phyloP scores from a whole-genome alignment of 1,140 invertebrate species.

The Drosophila tani region DNA sequence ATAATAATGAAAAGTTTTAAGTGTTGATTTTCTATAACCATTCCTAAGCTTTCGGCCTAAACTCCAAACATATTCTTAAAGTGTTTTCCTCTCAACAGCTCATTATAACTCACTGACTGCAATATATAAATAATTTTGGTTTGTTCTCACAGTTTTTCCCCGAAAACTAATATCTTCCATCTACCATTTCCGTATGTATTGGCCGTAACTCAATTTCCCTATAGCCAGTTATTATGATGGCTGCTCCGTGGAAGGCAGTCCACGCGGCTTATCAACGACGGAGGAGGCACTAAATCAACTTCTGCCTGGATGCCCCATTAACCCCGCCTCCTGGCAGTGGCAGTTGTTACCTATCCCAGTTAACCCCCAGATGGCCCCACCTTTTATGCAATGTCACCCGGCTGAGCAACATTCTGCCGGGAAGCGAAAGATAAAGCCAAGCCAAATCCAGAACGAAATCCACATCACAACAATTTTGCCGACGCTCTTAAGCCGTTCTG shows the following conservation, averaged over 20 bases:
- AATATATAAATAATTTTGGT: slow-evolving; percentile 21
- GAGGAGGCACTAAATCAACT: slow-evolving; percentile 74
- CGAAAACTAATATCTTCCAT: slow-evolving; percentile 47
- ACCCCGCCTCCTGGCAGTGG: slow-evolving; percentile 6
- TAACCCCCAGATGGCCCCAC: slow-evolving; percentile 32
- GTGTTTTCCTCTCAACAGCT: background rate
- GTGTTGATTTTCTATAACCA: no score
- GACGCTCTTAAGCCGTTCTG: slow-evolving; percentile 66
- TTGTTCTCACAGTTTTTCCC: background rate
- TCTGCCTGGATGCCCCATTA: slow-evolving; percentile 64
- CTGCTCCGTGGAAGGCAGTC: slow-evolving; percentile 16
- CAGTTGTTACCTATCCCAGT: slow-evolving; percentile 34
- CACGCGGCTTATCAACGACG: slow-evolving; percentile 60
- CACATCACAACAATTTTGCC: slow-evolving; percentile 68
- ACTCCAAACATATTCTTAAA: background rate
- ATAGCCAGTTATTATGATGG: slow-evolving; percentile 49
- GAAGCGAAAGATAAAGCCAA: slow-evolving; percentile 68
- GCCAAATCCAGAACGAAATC: slow-evolving; percentile 80
- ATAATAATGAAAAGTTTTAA: no score
- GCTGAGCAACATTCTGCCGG: slow-evolving; percentile 21
- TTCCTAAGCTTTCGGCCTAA: background rate
- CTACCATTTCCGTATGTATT: slow-evolving; percentile 43
- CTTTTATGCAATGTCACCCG: slow-evolving; percentile 77
- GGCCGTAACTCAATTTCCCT: slow-evolving; percentile 50
- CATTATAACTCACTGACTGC: background rate